Percentiles rank a stretch among this genome's conserved stretches.
Conservation (phyloP, 2,113 vertebrate species). For the Dicrurus megarhynchus region DNA sequence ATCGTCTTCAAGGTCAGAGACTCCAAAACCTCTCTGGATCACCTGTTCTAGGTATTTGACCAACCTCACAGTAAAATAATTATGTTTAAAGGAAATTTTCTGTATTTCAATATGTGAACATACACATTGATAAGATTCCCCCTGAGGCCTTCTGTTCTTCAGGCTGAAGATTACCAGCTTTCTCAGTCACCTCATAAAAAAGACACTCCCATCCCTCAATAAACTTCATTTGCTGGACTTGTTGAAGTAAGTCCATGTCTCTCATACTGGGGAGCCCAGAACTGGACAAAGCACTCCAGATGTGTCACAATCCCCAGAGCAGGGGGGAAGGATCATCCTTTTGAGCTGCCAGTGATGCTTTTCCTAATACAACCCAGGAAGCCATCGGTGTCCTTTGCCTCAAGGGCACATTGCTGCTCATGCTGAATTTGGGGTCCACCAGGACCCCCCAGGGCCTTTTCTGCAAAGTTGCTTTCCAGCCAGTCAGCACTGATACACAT, state of each 20-base stretch:
- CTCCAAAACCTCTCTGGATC: background rate
- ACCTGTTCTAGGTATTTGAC: background rate
- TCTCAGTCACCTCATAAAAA: background rate
- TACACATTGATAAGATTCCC: background rate
- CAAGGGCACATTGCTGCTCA: background rate
- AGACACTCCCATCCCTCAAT: background rate
- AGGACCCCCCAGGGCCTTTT: background rate
- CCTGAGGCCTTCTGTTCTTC: background rate
- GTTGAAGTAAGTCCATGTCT: background rate
- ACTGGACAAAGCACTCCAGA: background rate
- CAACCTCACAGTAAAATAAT: background rate
- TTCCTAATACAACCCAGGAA: background rate
- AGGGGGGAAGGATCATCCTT: background rate
- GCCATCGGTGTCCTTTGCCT: background rate
- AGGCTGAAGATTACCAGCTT: background rate
- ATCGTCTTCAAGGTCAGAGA: background rate
- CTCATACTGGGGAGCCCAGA: background rate
- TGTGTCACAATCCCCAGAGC: accelerated
- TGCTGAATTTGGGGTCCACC: background rate
- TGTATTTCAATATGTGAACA: background rate
- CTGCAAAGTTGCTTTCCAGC: background rate
- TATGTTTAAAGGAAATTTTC: background rate
- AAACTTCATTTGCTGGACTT: background rate
- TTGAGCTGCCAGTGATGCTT: background rate
- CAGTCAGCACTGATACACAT: background rate